These are phyloP conservation scores for Nemapogon koenigi DNA, from an alignment of 2,888 invertebrate species.

Conservation along the genomic window DNA sequence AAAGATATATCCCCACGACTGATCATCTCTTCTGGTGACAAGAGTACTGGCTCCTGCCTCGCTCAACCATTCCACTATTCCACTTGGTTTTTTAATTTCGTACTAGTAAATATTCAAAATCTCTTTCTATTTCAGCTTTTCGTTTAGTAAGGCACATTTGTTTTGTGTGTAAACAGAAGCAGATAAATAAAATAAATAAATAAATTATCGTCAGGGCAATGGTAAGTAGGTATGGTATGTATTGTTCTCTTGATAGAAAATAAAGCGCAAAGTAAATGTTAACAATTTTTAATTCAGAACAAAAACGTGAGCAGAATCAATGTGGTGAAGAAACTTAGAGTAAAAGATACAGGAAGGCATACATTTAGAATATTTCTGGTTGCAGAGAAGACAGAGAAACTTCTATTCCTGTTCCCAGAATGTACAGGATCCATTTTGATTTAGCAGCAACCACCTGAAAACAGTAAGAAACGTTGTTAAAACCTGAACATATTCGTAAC, in stretches of 20 bases:
- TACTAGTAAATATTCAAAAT: no score
- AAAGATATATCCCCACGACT: no score
- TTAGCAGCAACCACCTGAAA: slow-evolving; percentile 49
- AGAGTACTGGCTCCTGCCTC: no score
- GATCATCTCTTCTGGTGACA: no score
- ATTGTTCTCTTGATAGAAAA: slow-evolving; percentile 13
- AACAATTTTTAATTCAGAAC: slow-evolving; percentile 24
- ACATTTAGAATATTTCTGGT: slow-evolving; percentile 30
- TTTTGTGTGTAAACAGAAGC: no score
- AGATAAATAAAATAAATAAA: no score
- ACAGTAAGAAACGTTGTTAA: neutral
- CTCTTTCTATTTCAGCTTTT: no score
- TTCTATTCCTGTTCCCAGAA: slow-evolving; percentile 11
- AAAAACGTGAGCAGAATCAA: slow-evolving; percentile 44
- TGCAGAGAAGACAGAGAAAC: slow-evolving; percentile 25
- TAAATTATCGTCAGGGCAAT: no score
- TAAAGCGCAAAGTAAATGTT: slow-evolving; percentile 17
- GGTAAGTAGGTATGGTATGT: neutral
- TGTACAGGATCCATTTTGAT: slow-evolving; percentile 2
- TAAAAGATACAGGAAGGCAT: slow-evolving; percentile 43
- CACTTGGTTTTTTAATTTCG: no score
- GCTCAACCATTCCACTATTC: no score
- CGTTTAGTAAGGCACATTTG: no score
- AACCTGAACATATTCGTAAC: no score
- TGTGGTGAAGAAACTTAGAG: slow-evolving; percentile 36